These are phyloP conservation scores for Brachypteracias leptosomus DNA, from an alignment of 2,113 vertebrate species.

Conservation along the genomic window DNA sequence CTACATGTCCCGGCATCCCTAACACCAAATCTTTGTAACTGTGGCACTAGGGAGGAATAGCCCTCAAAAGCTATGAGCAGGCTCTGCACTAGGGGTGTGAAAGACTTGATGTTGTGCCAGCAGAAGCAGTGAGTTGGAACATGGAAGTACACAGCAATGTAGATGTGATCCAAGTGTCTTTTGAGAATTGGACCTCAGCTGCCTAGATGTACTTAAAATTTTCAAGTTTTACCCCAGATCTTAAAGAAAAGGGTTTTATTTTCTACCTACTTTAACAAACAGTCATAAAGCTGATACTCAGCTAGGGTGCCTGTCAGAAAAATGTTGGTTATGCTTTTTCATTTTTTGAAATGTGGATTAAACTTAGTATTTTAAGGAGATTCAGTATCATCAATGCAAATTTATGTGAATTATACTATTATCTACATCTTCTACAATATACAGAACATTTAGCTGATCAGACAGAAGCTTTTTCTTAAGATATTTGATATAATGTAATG, in stretches of 20 bases:
- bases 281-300: neutral
- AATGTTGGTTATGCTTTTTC: neutral
- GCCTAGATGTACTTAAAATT: neutral
- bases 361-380: neutral
- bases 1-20: rapidly evolving
- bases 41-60: neutral
- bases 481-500: constrained; percentile 5
- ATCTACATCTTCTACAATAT: neutral
- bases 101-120: neutral
- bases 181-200: neutral
- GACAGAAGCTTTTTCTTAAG: neutral
- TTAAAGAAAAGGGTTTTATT: neutral
- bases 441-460: constrained; percentile 8
- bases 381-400: constrained; percentile 31
- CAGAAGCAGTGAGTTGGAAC: neutral
- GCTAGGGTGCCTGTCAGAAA: neutral
- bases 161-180: neutral
- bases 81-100: neutral
- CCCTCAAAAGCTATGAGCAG: neutral
- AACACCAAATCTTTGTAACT: neutral
- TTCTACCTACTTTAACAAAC: neutral
- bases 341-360: neutral
- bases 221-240: neutral
- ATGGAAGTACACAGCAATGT: neutral
- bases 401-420: constrained; percentile 24